Conservation (phyloP, 2,797 vertebrate genomes). For the Malurus leucopterus region DNA sequence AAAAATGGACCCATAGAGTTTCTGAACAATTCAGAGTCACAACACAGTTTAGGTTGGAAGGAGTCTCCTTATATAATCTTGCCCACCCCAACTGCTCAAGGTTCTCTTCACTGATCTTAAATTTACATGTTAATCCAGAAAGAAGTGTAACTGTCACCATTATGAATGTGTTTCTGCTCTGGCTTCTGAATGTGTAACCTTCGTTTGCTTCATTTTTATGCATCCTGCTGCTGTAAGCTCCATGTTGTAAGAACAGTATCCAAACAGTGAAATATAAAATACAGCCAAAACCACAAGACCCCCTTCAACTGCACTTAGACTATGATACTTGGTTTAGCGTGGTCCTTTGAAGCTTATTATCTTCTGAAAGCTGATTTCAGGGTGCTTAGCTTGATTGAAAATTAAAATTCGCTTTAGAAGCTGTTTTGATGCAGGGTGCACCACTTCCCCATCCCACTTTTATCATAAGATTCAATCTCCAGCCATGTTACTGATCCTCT, state of each 20-base stretch:
- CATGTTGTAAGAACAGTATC: neutral
- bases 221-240: neutral
- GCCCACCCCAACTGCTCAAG: accelerated
- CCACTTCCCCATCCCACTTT: neutral
- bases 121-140: neutral
- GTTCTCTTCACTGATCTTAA: neutral
- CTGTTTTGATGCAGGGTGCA: neutral
- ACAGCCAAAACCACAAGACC: neutral
- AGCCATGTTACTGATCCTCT: neutral
- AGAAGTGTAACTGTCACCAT: neutral
- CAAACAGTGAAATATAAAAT: neutral
- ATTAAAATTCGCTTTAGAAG: neutral
- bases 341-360: neutral
- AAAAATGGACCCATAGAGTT: neutral
- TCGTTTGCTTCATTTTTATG: neutral
- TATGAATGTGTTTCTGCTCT: neutral
- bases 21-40: neutral
- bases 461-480: neutral
- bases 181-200: neutral
- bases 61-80: neutral
- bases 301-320: neutral
- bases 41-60: neutral
- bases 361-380: neutral
- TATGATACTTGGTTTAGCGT: neutral
- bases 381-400: neutral